phyloP scores from a whole-genome alignment of 1,140 invertebrate genomes.

The Drosophila parvula region DNA sequence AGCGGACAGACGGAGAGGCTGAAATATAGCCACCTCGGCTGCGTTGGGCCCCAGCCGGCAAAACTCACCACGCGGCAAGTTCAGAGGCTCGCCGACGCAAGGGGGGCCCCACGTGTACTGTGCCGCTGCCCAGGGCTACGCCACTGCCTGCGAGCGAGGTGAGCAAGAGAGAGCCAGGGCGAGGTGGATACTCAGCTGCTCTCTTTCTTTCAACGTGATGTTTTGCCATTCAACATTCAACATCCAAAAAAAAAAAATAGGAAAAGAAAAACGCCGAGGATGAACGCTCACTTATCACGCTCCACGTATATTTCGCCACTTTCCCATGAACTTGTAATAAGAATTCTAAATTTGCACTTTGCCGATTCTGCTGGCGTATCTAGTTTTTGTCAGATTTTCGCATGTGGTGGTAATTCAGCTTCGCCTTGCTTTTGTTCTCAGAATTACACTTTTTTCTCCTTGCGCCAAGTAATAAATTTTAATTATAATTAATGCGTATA shows the following conservation, averaged over 20 bases:
- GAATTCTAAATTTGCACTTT: slow-evolving; percentile 79
- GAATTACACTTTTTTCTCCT: slow-evolving; percentile 59
- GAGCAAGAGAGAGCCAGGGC: slow-evolving; percentile 18
- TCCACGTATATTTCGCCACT: slow-evolving; percentile 61
- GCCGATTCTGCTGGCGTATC: slow-evolving; percentile 37
- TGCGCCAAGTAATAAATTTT: slow-evolving; percentile 62
- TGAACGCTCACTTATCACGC: slow-evolving; percentile 66
- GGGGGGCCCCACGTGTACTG: slow-evolving; percentile 32
- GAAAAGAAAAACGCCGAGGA: slow-evolving; percentile 9
- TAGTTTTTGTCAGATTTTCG: slow-evolving; percentile 57
- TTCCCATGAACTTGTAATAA: slow-evolving; percentile 79
- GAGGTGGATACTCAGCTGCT: slow-evolving; percentile 30
- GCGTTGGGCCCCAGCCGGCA: slow-evolving; percentile 14
- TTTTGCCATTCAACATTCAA: slow-evolving; percentile 58
- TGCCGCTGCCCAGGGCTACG: slow-evolving; percentile 32
- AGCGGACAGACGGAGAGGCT: slow-evolving; percentile 12
- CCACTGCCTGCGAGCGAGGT: slow-evolving; percentile 20
- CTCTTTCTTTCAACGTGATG: slow-evolving; percentile 50
- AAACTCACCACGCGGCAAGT: slow-evolving; percentile 43
- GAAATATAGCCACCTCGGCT: slow-evolving; percentile 28
- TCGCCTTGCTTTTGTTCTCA: slow-evolving; percentile 35
- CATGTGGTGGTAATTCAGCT: slow-evolving; percentile 51
- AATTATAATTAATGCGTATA: slow-evolving; percentile 75
- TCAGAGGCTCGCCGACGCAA: slow-evolving; percentile 31
- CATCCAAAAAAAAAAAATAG: slow-evolving; percentile 34